phyloP scores from a whole-genome alignment of 2,797 vertebrate species.

The Cottoperca gobio region DNA sequence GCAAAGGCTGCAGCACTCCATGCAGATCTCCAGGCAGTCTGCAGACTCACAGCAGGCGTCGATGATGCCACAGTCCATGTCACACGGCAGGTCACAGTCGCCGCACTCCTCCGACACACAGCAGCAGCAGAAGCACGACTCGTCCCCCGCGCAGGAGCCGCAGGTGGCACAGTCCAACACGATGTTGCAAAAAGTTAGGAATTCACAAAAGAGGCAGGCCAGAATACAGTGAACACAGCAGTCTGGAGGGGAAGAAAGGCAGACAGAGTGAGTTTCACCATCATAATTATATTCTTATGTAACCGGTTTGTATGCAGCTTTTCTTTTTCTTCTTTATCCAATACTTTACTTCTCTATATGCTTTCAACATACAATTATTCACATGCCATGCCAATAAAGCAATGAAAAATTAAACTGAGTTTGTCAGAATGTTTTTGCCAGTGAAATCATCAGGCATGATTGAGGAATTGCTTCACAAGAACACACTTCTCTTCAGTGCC shows the following conservation, averaged over 20 bases:
- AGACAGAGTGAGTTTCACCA: neutral
- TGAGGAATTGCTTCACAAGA: neutral
- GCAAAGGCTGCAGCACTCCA: constrained; percentile 99
- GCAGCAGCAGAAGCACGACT: constrained; percentile 98
- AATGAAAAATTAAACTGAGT: neutral
- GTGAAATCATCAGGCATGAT: neutral
- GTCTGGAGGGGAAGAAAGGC: constrained; percentile 79
- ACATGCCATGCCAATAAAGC: constrained; percentile 1
- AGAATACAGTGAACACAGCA: constrained; percentile 99
- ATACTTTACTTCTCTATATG: neutral
- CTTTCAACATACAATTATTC: neutral
- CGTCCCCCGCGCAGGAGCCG: constrained; percentile 93
- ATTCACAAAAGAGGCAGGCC: constrained; percentile 98
- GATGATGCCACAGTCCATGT: constrained; percentile 99
- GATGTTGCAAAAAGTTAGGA: constrained; percentile 96
- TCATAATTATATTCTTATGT: neutral
- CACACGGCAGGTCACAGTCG: constrained; percentile 96
- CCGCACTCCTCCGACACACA: constrained; percentile 94
- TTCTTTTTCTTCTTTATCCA: neutral
- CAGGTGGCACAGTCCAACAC: constrained; percentile 97
- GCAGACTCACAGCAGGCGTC: constrained; percentile 99
- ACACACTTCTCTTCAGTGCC: neutral
- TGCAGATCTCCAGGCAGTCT: constrained; percentile 99
- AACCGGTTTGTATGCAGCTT: neutral
- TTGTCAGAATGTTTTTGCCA: no score